Evolutionary conservation across 2,113 vertebrate genomes (phyloP).

Genomic region (Xiphophorus couchianus): DNA sequence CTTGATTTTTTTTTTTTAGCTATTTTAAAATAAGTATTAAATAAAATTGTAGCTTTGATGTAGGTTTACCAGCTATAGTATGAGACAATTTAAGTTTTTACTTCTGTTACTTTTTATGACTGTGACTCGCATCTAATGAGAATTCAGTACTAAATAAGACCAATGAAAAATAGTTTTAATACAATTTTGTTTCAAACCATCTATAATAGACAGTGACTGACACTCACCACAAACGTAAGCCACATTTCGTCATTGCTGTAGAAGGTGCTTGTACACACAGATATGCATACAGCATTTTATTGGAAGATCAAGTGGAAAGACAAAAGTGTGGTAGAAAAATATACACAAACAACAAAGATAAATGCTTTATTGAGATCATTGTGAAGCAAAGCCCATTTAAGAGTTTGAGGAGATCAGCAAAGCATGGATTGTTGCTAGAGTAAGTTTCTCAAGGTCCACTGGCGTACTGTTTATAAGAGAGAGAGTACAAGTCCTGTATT

Average conservation of each 20-base stretch:
- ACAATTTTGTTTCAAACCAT: neutral
- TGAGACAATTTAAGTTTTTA: neutral
- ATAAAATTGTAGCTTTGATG: neutral
- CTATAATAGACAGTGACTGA: neutral
- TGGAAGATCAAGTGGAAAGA: neutral
- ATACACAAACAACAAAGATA: neutral
- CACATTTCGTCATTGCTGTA: neutral
- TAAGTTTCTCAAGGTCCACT: neutral
- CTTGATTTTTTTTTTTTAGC: neutral
- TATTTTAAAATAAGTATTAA: neutral
- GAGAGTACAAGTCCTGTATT: neutral
- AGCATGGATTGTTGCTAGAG: no score
- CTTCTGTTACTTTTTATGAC: neutral
- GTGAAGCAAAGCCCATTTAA: neutral
- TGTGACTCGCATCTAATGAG: neutral
- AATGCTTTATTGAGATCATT: neutral
- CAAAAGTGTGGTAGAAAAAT: neutral
- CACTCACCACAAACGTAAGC: neutral
- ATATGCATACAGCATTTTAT: neutral
- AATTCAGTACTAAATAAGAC: neutral
- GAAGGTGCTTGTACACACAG: neutral
- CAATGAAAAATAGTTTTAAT: neutral
- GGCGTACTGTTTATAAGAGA: neutral
- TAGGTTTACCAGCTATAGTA: neutral
- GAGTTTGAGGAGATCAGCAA: neutral